A percentile compares a stretch with the other conserved stretches of the same genome.
Conservation (phyloP, 2,888 invertebrate genomes). For the Habrosyne pyritoides region DNA sequence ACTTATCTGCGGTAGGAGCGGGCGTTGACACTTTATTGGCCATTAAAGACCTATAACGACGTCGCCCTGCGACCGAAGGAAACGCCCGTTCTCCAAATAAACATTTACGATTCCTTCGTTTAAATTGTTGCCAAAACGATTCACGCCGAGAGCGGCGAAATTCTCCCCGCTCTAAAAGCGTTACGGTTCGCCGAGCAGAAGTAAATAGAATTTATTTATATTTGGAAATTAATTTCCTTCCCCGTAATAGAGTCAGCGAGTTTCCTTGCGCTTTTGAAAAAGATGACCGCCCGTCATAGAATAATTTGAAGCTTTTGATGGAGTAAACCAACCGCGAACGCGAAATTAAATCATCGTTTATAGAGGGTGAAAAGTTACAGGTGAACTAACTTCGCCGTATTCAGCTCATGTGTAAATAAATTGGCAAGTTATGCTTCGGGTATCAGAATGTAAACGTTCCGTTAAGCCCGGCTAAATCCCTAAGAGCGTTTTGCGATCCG, state of each 20-base stretch:
- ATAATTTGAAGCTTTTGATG: slow-evolving; percentile 29
- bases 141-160: slow-evolving; percentile 61
- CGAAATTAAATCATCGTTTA: slow-evolving; percentile 12
- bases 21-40: slow-evolving; percentile 78
- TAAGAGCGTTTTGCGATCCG: slow-evolving; percentile 46
- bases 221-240: slow-evolving; percentile 74
- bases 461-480: slow-evolving; percentile 55
- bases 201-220: slow-evolving; percentile 80
- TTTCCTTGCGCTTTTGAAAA: slow-evolving; percentile 53
- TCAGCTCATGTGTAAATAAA: slow-evolving; percentile 16
- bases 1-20: slow-evolving; percentile 61
- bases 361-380: slow-evolving; percentile 9
- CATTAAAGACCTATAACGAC: slow-evolving; percentile 79
- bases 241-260: slow-evolving; percentile 61
- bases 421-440: slow-evolving; percentile 29
- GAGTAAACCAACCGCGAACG: slow-evolving; percentile 19
- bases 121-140: slow-evolving; percentile 79
- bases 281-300: slow-evolving; percentile 50
- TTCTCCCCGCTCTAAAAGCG: slow-evolving; percentile 68
- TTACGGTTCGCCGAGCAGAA: slow-evolving; percentile 74
- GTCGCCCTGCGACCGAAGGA: slow-evolving; percentile 64
- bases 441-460: slow-evolving; percentile 45
- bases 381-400: slow-evolving; percentile 8
- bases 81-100: slow-evolving; percentile 71
- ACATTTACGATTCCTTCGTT: slow-evolving; percentile 77